Conservation (phyloP, 2,888 invertebrate species). For the Eupithecia pulchellata region DNA sequence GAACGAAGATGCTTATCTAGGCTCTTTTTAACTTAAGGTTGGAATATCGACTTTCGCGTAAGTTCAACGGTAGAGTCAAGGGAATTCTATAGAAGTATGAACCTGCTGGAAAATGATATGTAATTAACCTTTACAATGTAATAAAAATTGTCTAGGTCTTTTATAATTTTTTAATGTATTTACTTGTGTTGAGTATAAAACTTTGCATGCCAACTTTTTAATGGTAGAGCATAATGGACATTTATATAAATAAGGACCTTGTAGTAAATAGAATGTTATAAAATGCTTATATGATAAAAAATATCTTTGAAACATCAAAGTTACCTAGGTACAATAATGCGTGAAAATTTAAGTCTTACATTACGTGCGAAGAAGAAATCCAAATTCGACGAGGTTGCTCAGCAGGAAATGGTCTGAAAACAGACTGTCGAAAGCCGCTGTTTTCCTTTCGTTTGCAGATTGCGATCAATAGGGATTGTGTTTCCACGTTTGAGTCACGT, state of each 20-base stretch:
- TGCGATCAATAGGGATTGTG: slow-evolving; percentile 5
- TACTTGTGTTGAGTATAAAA: no score
- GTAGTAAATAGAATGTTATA: no score
- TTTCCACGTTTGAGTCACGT: slow-evolving; percentile 24
- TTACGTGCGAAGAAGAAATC: background rate
- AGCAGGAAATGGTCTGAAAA: background rate
- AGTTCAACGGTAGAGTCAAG: background rate
- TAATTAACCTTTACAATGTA: no score
- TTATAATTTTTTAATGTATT: no score
- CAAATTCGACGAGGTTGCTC: background rate
- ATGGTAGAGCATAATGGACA: no score
- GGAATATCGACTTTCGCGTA: background rate
- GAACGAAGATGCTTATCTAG: slow-evolving; percentile 16
- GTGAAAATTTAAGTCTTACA: background rate
- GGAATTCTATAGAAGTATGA: no score
- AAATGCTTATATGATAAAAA: no score
- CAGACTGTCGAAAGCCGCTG: slow-evolving; percentile 7
- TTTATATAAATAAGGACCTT: no score
- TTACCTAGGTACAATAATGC: background rate
- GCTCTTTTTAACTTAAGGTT: background rate
- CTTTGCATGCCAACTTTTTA: no score
- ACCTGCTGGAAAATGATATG: no score
- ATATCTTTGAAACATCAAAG: background rate
- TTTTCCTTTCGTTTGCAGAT: background rate
- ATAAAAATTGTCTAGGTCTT: no score